A percentile compares a stretch with the other conserved stretches of the same genome.
These are phyloP conservation scores for Ptilodon capucinus DNA, from an alignment of 2,888 invertebrate species.

Conservation along the genomic window DNA sequence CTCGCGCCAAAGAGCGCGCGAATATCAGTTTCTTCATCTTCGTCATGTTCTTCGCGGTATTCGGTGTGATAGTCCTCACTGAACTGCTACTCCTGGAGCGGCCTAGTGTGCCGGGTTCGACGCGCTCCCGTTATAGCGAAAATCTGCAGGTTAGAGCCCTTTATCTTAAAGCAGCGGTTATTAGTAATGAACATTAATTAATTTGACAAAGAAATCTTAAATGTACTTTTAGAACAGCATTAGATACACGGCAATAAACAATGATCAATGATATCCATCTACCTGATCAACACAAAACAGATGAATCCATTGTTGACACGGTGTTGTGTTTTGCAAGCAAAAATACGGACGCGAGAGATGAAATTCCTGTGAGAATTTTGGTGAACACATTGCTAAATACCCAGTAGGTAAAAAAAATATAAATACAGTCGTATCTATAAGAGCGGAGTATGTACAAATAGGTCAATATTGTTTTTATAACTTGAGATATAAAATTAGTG, in stretches of 20 bases:
- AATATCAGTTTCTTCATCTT: constrained; percentile 95
- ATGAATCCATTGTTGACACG: background rate
- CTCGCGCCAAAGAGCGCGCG: constrained; percentile 88
- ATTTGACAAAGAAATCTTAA: background rate
- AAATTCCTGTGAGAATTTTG: background rate
- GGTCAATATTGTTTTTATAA: no score
- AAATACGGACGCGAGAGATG: background rate
- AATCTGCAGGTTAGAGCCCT: constrained; percentile 82
- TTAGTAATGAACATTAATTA: background rate
- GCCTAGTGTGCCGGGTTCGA: constrained; percentile 78
- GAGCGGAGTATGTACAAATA: no score
- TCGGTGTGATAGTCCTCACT: constrained; percentile 93
- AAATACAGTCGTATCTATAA: no score
- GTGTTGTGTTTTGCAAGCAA: constrained; percentile 1
- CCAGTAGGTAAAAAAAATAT: background rate
- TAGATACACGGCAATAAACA: background rate
- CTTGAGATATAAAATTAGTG: no score
- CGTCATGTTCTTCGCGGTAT: constrained; percentile 94
- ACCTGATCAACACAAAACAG: background rate
- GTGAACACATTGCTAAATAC: background rate
- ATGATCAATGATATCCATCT: background rate
- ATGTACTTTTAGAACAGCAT: background rate
- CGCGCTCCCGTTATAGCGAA: constrained; percentile 85
- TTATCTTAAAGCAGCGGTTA: background rate
- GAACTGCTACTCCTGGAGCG: constrained; percentile 86